These are phyloP conservation scores for Diachasmimorpha longicaudata DNA, from an alignment of 1,140 invertebrate genomes.

Conservation along the genomic window DNA sequence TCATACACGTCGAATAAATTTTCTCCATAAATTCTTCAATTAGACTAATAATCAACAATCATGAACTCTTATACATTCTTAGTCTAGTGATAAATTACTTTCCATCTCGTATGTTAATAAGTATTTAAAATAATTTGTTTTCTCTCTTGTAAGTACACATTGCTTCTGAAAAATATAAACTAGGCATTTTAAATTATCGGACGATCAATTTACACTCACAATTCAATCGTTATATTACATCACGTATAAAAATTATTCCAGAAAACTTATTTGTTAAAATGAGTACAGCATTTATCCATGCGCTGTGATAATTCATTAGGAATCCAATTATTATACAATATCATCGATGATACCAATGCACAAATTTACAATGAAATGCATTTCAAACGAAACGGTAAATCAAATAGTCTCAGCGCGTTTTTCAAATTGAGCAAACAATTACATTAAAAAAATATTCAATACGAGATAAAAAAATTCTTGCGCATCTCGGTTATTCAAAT, in stretches of 20 bases:
- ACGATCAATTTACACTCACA: neutral
- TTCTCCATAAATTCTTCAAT: neutral
- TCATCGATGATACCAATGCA: neutral
- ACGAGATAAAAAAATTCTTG: too few species aligned
- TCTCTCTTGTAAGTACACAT: neutral
- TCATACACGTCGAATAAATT: neutral
- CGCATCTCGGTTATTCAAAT: too few species aligned
- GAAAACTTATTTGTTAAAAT: neutral
- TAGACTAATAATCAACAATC: neutral
- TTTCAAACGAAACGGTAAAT: neutral
- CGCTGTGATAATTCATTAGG: neutral
- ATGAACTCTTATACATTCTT: neutral
- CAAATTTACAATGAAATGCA: neutral
- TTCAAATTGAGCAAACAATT: too few species aligned
- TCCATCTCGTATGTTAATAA: neutral
- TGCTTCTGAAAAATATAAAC: neutral
- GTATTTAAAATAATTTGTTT: neutral
- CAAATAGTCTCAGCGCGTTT: neutral
- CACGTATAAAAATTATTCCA: neutral
- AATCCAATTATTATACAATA: neutral
- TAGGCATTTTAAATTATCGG: neutral
- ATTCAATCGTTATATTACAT: neutral
- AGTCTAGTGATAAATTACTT: neutral
- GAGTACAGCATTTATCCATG: neutral
- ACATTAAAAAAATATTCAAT: too few species aligned